Conservation (phyloP, 37 sponge, comb jelly and placozoan genomes). For the Ianthella basta region DNA sequence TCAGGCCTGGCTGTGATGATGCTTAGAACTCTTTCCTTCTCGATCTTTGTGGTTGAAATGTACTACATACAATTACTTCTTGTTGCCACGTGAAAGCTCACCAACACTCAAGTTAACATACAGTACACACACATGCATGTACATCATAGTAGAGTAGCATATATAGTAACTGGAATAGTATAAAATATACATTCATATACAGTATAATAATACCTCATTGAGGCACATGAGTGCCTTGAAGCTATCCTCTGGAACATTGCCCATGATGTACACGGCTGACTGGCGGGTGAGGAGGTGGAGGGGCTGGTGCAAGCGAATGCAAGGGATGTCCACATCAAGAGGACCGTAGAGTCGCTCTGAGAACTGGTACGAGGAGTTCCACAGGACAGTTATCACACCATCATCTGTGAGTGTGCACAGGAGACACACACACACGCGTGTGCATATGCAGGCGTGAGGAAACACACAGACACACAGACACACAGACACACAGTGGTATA, state of each 20-base stretch:
- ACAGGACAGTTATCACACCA: constrained; percentile 62
- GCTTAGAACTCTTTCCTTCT: too few species aligned
- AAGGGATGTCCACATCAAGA: constrained; percentile 78
- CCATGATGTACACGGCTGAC: constrained; percentile 62
- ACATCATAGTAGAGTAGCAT: neutral
- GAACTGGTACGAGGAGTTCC: constrained; percentile 82
- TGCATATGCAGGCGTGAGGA: neutral
- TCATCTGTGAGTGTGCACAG: constrained; percentile 16
- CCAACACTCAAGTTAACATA: neutral
- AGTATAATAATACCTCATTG: constrained; percentile 39
- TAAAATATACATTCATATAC: neutral
- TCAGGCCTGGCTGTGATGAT: too few species aligned
- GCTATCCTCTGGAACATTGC: constrained; percentile 42
- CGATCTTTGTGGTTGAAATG: too few species aligned
- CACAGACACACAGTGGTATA: neutral
- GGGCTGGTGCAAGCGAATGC: constrained; percentile 61
- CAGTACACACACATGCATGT: neutral
- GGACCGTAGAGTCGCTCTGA: constrained; percentile 77
- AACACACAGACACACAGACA: neutral
- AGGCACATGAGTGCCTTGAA: constrained; percentile 76
- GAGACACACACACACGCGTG: neutral
- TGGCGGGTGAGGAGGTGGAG: constrained; percentile 59
- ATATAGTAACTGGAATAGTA: neutral
- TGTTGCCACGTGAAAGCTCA: too few species aligned
- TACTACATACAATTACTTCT: too few species aligned